A percentile compares a stretch with the other conserved stretches of the same genome.
phyloP scores from a whole-genome alignment of 2,888 invertebrate species.

The Melangyna quadrimaculata region DNA sequence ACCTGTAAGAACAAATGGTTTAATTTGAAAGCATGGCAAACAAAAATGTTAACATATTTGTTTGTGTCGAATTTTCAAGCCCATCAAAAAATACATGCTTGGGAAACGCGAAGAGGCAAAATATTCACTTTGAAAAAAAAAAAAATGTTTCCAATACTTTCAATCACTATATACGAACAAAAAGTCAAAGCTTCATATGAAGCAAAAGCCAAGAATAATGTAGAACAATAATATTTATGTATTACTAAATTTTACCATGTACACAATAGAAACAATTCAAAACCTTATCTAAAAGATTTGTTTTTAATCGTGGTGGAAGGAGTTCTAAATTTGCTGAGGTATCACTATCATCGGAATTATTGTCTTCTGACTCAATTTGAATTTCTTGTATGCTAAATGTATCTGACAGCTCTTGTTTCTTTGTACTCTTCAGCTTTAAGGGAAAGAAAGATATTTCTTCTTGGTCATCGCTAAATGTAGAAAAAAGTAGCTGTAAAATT shows the following conservation, averaged over 20 bases:
- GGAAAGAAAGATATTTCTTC: conserved; percentile 81
- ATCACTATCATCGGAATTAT: conserved; percentile 79
- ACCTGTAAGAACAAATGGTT: too few relatives aligned
- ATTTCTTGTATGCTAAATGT: conserved; percentile 81
- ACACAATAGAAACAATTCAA: conserved; percentile 73
- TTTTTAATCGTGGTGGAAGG: conserved; percentile 77
- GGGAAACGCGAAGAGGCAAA: too few relatives aligned
- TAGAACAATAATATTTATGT: conserved; percentile 34
- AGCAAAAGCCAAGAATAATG: neutral
- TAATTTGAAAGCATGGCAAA: too few relatives aligned
- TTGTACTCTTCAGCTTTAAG: conserved; percentile 75
- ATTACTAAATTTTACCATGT: conserved; percentile 42
- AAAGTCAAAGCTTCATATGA: neutral
- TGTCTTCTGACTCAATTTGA: conserved; percentile 80
- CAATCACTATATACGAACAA: too few relatives aligned
- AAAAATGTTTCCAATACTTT: too few relatives aligned
- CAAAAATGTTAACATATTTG: too few relatives aligned
- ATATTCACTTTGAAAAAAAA: too few relatives aligned
- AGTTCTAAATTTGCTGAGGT: conserved; percentile 80
- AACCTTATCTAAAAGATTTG: conserved; percentile 74
- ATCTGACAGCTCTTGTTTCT: conserved; percentile 78
- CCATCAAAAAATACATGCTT: too few relatives aligned
- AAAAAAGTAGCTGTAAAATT: conserved; percentile 29
- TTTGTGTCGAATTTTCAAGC: too few relatives aligned
- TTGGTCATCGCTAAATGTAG: conserved; percentile 78